Percentiles rank a stretch among this genome's conserved stretches.
Evolutionary conservation across 2,797 vertebrate species (phyloP).

Genomic region (Epinephelus coioides): DNA sequence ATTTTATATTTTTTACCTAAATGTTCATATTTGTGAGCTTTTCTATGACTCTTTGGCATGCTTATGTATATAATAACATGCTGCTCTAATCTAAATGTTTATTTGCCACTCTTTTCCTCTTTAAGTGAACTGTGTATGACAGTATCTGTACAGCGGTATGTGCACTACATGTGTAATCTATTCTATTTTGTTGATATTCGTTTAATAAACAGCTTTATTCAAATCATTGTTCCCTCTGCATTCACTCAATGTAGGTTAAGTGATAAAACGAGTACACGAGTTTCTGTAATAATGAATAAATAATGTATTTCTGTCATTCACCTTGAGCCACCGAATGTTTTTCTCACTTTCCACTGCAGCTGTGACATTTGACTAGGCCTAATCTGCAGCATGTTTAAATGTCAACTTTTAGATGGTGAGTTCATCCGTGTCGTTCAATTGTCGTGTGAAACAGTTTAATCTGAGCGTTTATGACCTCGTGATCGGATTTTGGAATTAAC

Average conservation of each 20-base stretch:
- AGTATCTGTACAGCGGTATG: not conserved
- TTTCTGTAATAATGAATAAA: conserved; percentile 26
- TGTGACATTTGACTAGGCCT: conserved; percentile 40
- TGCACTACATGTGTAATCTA: not conserved
- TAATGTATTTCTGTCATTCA: conserved; percentile 29
- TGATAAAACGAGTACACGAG: not conserved
- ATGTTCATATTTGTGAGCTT: not conserved
- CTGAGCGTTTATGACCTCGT: too few species aligned
- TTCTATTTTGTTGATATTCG: conserved; percentile 8
- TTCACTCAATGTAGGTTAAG: not conserved
- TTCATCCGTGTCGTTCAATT: not conserved
- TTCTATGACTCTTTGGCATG: not conserved
- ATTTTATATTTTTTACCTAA: not conserved
- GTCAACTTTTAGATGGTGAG: conserved; percentile 19
- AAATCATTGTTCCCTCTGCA: not conserved
- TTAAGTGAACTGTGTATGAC: not conserved
- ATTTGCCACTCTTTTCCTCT: not conserved
- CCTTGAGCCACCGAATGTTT: conserved; percentile 8
- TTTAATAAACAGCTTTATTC: conserved; percentile 39
- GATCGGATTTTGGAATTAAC: too few species aligned
- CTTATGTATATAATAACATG: not conserved
- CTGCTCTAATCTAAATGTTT: not conserved
- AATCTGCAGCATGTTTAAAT: conserved; percentile 42
- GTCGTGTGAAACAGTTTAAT: not conserved
- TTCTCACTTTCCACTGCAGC: conserved; percentile 17